phyloP scores from a whole-genome alignment of 2,797 vertebrate species.

The Carapus acus region DNA sequence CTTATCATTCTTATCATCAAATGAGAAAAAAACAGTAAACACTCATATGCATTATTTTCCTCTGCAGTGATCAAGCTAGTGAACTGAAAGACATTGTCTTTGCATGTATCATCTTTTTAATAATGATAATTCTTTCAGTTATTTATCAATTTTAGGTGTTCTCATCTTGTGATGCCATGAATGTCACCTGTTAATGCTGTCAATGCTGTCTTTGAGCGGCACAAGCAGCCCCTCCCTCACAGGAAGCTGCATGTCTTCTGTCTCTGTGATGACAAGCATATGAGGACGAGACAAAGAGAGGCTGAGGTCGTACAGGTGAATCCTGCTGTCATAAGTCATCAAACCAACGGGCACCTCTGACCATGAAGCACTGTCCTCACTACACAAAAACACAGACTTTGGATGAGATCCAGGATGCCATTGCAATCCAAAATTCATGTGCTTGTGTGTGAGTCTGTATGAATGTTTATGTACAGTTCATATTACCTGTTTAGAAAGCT shows the following conservation, averaged over 20 bases:
- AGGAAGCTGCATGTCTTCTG: slow-evolving; percentile 72
- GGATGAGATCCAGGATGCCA: background rate
- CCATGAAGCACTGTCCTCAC: slow-evolving; percentile 36
- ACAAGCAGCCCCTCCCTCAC: slow-evolving; percentile 74
- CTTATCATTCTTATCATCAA: too few relatives aligned
- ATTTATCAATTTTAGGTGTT: too few relatives aligned
- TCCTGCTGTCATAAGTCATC: slow-evolving; percentile 73
- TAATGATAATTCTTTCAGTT: too few relatives aligned
- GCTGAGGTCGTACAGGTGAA: slow-evolving; percentile 77
- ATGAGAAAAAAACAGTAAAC: too few relatives aligned
- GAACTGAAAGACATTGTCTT: too few relatives aligned
- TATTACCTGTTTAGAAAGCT: slow-evolving; percentile 58
- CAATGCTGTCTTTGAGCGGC: slow-evolving; percentile 63
- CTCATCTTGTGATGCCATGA: too few relatives aligned
- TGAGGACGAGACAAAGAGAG: slow-evolving; percentile 70
- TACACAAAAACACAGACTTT: slow-evolving; percentile 16
- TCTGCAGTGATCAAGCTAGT: too few relatives aligned
- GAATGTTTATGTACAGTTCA: background rate
- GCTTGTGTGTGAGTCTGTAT: background rate
- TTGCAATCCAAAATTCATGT: background rate
- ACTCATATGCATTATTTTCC: too few relatives aligned
- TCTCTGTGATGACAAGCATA: slow-evolving; percentile 76
- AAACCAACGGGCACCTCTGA: slow-evolving; percentile 68
- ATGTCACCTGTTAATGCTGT: slow-evolving; percentile 63
- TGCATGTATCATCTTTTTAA: too few relatives aligned